phyloP scores from a whole-genome alignment of 2,888 invertebrate species.

The Flexamia atlantica region DNA sequence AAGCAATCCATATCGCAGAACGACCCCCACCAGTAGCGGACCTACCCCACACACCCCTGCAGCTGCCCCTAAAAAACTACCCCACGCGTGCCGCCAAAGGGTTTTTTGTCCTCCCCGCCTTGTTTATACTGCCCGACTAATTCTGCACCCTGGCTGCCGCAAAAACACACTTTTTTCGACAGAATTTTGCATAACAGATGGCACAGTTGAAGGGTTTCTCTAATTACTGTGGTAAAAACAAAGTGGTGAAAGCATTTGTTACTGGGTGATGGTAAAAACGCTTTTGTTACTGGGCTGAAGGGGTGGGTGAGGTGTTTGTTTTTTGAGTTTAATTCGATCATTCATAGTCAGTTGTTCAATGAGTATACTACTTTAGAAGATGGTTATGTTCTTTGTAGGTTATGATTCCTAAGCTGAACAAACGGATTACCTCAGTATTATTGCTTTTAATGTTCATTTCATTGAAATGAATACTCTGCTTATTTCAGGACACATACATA shows the following conservation, averaged over 20 bases:
- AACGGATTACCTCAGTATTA: no score
- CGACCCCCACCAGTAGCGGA: not conserved
- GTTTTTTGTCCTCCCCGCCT: conserved; percentile 14
- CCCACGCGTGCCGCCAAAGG: conserved; percentile 52
- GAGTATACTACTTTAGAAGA: not conserved
- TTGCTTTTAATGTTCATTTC: no score
- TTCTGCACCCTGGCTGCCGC: conserved; percentile 32
- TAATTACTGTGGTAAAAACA: conserved; percentile 40
- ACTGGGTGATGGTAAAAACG: not conserved
- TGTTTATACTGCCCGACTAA: conserved; percentile 42
- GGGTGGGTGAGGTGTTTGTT: conserved; percentile 13
- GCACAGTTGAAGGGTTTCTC: conserved; percentile 31
- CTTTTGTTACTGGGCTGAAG: not conserved
- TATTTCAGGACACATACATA: no score
- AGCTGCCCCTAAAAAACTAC: conserved; percentile 5
- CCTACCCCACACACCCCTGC: conserved; percentile 41
- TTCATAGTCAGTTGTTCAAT: not conserved
- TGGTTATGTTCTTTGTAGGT: no score
- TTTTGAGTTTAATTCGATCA: not conserved
- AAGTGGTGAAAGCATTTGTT: conserved; percentile 46
- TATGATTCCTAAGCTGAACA: no score
- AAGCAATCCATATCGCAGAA: not conserved
- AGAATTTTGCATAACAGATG: conserved; percentile 35
- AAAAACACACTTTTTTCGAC: conserved; percentile 48
- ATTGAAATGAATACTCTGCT: no score